Conservation (phyloP, 2,113 vertebrate species). For the Nestor notabilis region DNA sequence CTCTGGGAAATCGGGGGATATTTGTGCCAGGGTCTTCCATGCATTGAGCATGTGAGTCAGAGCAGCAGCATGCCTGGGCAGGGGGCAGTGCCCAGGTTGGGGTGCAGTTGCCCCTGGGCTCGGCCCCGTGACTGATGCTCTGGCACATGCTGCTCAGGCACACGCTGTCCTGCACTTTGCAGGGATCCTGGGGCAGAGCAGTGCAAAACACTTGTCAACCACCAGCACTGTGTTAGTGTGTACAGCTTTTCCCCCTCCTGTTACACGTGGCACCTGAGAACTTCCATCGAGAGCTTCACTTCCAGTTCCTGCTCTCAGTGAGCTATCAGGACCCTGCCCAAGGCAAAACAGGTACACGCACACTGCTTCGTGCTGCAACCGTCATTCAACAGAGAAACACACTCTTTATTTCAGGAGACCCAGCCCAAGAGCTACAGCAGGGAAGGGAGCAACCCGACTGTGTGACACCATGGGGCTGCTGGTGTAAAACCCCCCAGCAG, state of each 20-base stretch:
- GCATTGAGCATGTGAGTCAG: accelerated
- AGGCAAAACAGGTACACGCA: accelerated
- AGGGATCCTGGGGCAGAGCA: neutral
- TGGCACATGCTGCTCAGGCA: neutral
- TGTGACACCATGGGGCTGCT: accelerated
- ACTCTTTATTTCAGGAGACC: neutral
- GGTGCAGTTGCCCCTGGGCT: neutral
- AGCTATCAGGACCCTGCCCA: neutral
- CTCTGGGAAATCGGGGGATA: accelerated
- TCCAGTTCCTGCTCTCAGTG: neutral
- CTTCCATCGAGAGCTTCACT: too few species aligned
- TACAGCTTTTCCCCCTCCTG: neutral
- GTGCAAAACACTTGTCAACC: neutral
- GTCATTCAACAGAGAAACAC: neutral
- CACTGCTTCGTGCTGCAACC: accelerated
- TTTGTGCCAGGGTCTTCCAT: accelerated
- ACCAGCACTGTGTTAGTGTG: neutral
- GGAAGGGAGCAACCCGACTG: neutral
- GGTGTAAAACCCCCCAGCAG: neutral
- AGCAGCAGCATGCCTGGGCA: accelerated
- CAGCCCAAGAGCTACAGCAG: accelerated
- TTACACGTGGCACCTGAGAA: neutral
- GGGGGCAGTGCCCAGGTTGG: neutral
- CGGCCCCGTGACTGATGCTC: accelerated
- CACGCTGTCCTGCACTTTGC: accelerated